Evolutionary conservation across 2,113 vertebrate species (phyloP).

Genomic region (Pseudorhombus dupliciocellatus): DNA sequence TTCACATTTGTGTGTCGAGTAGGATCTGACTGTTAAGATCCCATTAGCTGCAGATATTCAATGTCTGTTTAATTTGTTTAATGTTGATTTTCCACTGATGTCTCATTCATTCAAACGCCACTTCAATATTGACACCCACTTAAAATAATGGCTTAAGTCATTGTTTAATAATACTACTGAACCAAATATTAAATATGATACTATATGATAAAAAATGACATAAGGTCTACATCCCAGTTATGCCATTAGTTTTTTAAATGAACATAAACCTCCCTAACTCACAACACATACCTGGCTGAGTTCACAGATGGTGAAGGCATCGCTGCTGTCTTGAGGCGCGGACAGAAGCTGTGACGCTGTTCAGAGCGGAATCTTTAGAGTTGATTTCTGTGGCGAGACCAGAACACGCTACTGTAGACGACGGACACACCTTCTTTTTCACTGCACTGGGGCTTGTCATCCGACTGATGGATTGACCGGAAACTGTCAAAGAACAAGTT

Average conservation of each 20-base stretch:
- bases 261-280: background rate
- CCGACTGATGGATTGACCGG: slow-evolving; percentile 1
- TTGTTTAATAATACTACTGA: no score
- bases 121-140: no score
- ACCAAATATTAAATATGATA: no score
- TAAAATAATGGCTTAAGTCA: no score
- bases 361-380: slow-evolving; percentile 84
- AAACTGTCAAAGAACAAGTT: background rate
- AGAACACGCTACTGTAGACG: background rate
- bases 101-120: no score
- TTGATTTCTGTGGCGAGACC: slow-evolving; percentile 29
- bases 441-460: background rate
- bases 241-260: background rate
- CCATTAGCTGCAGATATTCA: no score
- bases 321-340: slow-evolving; percentile 70
- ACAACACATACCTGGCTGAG: slow-evolving; percentile 84
- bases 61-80: no score
- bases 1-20: no score
- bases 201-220: no score
- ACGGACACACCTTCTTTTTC: slow-evolving; percentile 25
- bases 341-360: slow-evolving; percentile 89
- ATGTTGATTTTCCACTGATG: no score
- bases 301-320: slow-evolving; percentile 82
- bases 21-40: no score
- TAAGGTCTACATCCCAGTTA: no score